These are phyloP conservation scores for Drosophila histrio DNA, from an alignment of 2,888 invertebrate genomes.

Conservation along the genomic window DNA sequence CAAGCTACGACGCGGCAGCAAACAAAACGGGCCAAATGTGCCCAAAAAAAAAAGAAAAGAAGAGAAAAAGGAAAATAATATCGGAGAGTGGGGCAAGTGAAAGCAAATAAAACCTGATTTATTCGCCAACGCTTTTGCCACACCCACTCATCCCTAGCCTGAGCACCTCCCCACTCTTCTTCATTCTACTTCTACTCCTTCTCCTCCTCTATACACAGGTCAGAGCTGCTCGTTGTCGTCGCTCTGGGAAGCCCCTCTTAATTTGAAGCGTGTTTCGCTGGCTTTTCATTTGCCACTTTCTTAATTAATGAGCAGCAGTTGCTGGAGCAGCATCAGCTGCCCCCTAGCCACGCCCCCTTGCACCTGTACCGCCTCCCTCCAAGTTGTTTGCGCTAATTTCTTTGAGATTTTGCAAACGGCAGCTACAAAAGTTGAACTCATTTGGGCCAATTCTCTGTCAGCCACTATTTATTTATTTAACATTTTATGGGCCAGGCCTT, in stretches of 20 bases:
- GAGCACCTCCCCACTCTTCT: background rate
- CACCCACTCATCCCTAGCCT: too few species aligned
- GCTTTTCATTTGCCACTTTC: slow-evolving; percentile 79
- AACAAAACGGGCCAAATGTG: slow-evolving; percentile 46
- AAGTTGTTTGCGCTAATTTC: slow-evolving; percentile 75
- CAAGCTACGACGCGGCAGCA: slow-evolving; percentile 57
- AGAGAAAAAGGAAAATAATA: slow-evolving; percentile 61
- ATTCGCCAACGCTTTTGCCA: slow-evolving; percentile 38
- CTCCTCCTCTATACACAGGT: slow-evolving; percentile 17
- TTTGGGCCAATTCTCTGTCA: slow-evolving; percentile 64
- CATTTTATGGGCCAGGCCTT: slow-evolving; percentile 69
- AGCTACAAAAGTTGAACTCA: slow-evolving; percentile 70
- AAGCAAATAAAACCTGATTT: slow-evolving; percentile 79
- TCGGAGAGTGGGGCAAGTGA: slow-evolving; percentile 68
- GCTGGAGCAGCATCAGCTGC: slow-evolving; percentile 6
- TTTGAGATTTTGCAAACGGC: slow-evolving; percentile 69
- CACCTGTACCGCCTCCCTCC: slow-evolving; percentile 28
- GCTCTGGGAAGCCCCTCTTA: slow-evolving; percentile 56
- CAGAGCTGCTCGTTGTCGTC: slow-evolving; percentile 36
- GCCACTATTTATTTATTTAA: slow-evolving; percentile 77
- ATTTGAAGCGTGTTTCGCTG: slow-evolving; percentile 72
- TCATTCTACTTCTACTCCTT: background rate
- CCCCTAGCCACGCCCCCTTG: slow-evolving; percentile 10
- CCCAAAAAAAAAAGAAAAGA: slow-evolving; percentile 16
- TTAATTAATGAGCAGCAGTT: slow-evolving; percentile 74